These are phyloP conservation scores for Ophion obscuratus DNA, from an alignment of 2,888 invertebrate genomes.

Conservation along the genomic window DNA sequence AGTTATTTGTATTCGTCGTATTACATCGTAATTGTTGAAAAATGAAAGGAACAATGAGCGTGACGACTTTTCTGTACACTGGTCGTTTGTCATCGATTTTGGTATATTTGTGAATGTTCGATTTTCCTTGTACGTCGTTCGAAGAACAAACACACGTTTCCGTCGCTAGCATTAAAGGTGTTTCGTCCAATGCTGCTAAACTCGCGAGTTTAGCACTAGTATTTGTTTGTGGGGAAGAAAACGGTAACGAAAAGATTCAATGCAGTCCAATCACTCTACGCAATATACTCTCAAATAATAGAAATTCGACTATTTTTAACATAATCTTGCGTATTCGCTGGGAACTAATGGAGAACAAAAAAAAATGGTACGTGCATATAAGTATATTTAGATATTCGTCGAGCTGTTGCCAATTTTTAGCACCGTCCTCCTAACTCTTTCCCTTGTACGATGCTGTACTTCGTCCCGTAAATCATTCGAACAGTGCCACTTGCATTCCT, in stretches of 20 bases:
- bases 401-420: slow-evolving; percentile 66
- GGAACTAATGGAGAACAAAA: slow-evolving; percentile 64
- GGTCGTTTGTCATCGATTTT: slow-evolving; percentile 71
- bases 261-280: slow-evolving; percentile 65
- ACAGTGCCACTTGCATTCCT: slow-evolving; percentile 20
- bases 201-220: slow-evolving; percentile 52
- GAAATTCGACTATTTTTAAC: slow-evolving; percentile 73
- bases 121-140: slow-evolving; percentile 69
- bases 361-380: slow-evolving; percentile 46
- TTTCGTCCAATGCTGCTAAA: slow-evolving; percentile 61
- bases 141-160: slow-evolving; percentile 55
- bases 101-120: slow-evolving; percentile 67
- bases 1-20: slow-evolving; percentile 54
- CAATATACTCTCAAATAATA: slow-evolving; percentile 67
- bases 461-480: slow-evolving; percentile 13
- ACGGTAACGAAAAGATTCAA: slow-evolving; percentile 51
- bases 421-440: slow-evolving; percentile 38
- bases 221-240: slow-evolving; percentile 41
- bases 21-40: slow-evolving; percentile 7
- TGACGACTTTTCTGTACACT: slow-evolving; percentile 70
- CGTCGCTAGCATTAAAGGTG: slow-evolving; percentile 60
- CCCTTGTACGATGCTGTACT: not conserved
- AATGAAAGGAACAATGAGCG: slow-evolving; percentile 54
- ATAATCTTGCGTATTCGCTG: slow-evolving; percentile 64
- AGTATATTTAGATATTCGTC: slow-evolving; percentile 68